Evolutionary conservation across 2,113 vertebrate species (phyloP).

Genomic region (Collichthys lucidus): DNA sequence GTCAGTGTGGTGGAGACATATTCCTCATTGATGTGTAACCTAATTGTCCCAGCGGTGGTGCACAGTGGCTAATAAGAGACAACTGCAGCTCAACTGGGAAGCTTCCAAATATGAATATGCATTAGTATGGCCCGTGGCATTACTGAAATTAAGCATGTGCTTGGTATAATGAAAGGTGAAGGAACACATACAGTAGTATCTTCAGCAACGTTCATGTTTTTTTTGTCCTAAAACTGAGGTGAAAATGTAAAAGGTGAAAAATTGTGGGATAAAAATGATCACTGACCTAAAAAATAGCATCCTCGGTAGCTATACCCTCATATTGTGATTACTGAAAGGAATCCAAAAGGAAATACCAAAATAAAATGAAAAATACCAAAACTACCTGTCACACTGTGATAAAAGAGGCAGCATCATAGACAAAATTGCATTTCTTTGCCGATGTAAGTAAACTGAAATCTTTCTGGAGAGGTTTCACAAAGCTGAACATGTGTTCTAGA

Average conservation of each 20-base stretch:
- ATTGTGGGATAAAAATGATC: background rate
- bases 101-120: constrained; percentile 41
- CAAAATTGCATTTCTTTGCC: constrained; percentile 14
- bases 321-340: constrained; percentile 13
- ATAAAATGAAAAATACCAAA: constrained; percentile 1
- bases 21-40: constrained; percentile 41
- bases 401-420: constrained; percentile 1
- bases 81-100: constrained; percentile 39
- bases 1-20: constrained; percentile 43
- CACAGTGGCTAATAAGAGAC: constrained; percentile 37
- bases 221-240: background rate
- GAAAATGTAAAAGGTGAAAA: background rate
- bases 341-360: constrained; percentile 7
- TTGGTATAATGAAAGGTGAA: constrained; percentile 14
- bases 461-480: constrained; percentile 9
- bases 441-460: constrained; percentile 25
- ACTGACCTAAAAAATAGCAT: constrained; percentile 18
- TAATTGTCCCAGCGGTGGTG: constrained; percentile 21
- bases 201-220: background rate
- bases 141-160: constrained; percentile 32
- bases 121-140: constrained; percentile 20
- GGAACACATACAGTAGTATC: background rate
- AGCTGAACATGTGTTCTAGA: constrained; percentile 8
- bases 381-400: background rate
- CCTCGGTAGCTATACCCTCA: background rate